Evolutionary conservation across 30 jellyfish, hydroid and myxozoan genomes (phyloP).

Genomic region (Chrysaora quinquecirrha): DNA sequence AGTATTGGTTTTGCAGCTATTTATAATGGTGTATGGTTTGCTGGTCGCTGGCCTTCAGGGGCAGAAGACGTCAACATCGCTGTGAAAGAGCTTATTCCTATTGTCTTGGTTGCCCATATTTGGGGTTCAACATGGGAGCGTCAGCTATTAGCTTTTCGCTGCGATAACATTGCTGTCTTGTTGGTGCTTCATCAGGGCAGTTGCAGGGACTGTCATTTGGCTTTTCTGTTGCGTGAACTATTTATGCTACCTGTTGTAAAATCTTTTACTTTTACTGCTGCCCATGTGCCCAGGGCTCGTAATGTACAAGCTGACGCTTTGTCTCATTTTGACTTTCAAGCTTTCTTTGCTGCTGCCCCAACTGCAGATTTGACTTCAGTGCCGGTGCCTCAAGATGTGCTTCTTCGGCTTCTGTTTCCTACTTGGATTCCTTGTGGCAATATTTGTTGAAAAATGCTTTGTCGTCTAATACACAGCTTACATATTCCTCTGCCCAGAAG

Average conservation of each 20-base stretch:
- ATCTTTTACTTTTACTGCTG: conserved; percentile 7
- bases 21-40: not conserved
- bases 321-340: conserved; percentile 17
- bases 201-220: conserved; percentile 28
- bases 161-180: conserved; percentile 18
- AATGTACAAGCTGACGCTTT: conserved; percentile 1
- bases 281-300: not conserved
- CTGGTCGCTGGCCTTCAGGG: not conserved
- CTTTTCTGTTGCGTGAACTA: conserved; percentile 13
- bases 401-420: conserved; percentile 5
- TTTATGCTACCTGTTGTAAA: not conserved
- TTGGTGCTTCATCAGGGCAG: not conserved
- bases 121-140: conserved; percentile 10
- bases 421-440: conserved; percentile 31
- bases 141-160: not conserved
- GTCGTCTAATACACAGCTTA: not conserved
- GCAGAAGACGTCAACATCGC: not conserved
- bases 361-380: not conserved
- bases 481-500: conserved; percentile 21
- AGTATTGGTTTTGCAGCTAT: not conserved
- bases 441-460: not conserved
- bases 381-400: not conserved
- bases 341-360: not conserved
- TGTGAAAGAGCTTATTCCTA: conserved; percentile 6
- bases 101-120: not conserved